These are phyloP conservation scores for Mormyrus lacerda DNA, from an alignment of 2,113 vertebrate species.

Conservation along the genomic window DNA sequence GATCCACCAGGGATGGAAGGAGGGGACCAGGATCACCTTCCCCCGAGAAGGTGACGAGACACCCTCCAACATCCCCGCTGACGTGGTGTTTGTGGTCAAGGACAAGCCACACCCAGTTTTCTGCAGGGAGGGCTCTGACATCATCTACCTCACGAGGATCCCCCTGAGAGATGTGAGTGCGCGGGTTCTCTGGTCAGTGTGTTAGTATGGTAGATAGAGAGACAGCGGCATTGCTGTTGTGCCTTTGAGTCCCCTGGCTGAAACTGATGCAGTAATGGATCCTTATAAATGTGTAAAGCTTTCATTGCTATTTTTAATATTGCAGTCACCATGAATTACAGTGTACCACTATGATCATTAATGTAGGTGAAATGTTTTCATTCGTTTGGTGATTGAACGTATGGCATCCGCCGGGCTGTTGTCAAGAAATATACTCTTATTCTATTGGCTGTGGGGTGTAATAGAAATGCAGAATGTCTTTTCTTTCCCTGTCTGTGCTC, in stretches of 20 bases:
- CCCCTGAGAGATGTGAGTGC: conserved; percentile 76
- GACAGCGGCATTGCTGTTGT: neutral
- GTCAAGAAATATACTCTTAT: neutral
- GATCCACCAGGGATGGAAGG: conserved; percentile 88
- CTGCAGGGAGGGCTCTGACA: conserved; percentile 76
- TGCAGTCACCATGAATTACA: neutral
- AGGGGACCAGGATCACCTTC: conserved; percentile 91
- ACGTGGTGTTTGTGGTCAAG: conserved; percentile 85
- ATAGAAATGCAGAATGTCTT: neutral
- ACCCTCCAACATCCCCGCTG: conserved; percentile 75
- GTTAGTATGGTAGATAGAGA: neutral
- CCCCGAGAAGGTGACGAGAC: conserved; percentile 88
- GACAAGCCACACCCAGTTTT: conserved; percentile 85
- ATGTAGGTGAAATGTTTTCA: neutral
- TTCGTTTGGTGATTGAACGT: neutral
- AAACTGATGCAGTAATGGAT: neutral
- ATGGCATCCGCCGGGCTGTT: neutral
- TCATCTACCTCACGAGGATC: conserved; percentile 75
- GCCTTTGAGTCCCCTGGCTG: neutral
- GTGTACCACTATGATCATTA: neutral
- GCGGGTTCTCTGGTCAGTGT: neutral
- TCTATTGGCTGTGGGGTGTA: neutral
- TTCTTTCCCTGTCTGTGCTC: neutral
- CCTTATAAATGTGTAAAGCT: neutral
- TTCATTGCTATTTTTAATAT: neutral